Evolutionary conservation across 2,888 invertebrate species (phyloP).

Genomic region (Rotaria socialis): DNA sequence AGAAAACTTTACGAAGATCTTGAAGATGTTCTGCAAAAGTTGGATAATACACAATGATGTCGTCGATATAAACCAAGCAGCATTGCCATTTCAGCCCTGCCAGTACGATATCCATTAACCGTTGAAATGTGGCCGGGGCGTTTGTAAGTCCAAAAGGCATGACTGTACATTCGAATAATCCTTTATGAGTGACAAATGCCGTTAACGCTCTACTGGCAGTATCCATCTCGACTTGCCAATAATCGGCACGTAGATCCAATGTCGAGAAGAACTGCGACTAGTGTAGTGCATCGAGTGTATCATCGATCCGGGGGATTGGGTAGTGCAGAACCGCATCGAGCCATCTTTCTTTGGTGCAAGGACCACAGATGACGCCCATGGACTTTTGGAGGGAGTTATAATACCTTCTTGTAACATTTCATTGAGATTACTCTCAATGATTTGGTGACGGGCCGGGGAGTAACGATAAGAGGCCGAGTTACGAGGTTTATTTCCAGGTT

Average conservation of each 20-base stretch:
- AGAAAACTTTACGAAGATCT: constrained; percentile 47
- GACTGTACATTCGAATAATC: constrained; percentile 50
- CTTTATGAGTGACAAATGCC: constrained; percentile 49
- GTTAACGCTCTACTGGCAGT: constrained; percentile 48
- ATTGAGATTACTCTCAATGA: no score
- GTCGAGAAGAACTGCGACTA: constrained; percentile 46
- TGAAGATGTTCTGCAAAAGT: constrained; percentile 48
- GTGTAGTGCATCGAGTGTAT: constrained; percentile 1
- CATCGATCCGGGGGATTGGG: constrained; percentile 36
- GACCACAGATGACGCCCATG: constrained; percentile 36
- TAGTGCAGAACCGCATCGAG: constrained; percentile 34
- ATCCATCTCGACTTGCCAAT: constrained; percentile 49
- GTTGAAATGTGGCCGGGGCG: constrained; percentile 53
- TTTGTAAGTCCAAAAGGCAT: constrained; percentile 53
- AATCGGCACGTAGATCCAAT: constrained; percentile 49
- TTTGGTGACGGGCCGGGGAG: no score
- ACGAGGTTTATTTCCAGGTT: no score
- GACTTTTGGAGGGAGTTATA: neutral
- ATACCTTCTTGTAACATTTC: no score
- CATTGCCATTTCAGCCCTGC: constrained; percentile 49
- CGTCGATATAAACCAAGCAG: constrained; percentile 56
- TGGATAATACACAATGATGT: constrained; percentile 51
- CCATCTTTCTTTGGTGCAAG: constrained; percentile 32
- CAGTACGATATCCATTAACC: constrained; percentile 52
- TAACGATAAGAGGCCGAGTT: no score